A percentile compares a stretch with the other conserved stretches of the same genome.
Evolutionary conservation across 2,888 invertebrate genomes (phyloP).

Genomic region (Lepidonotus clava): DNA sequence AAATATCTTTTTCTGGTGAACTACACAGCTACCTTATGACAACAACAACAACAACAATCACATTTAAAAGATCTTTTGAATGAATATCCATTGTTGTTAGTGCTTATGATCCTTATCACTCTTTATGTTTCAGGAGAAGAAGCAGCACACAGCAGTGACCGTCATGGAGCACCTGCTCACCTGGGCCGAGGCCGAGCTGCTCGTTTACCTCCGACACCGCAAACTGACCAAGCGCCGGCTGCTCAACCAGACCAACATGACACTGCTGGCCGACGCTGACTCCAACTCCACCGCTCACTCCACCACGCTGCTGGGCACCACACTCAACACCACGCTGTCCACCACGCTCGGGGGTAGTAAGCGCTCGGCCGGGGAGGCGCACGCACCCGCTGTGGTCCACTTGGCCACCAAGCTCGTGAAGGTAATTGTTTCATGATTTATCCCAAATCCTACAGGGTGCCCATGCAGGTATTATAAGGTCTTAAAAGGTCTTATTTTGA

Average conservation of each 20-base stretch:
- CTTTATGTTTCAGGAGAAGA: conserved; percentile 64
- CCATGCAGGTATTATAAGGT: too few relatives aligned
- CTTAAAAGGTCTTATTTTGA: too few relatives aligned
- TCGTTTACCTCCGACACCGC: conserved; percentile 59
- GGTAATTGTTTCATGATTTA: too few relatives aligned
- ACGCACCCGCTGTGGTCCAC: not conserved
- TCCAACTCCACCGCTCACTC: not conserved
- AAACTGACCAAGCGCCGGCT: not conserved
- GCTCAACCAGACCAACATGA: conserved; percentile 55
- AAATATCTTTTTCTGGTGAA: too few relatives aligned
- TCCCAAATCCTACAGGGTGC: too few relatives aligned
- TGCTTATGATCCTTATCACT: not conserved
- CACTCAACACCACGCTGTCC: not conserved
- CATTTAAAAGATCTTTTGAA: too few relatives aligned
- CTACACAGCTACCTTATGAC: not conserved
- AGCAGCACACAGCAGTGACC: conserved; percentile 56
- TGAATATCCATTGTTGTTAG: not conserved
- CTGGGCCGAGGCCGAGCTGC: conserved; percentile 65
- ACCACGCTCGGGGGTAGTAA: conserved; percentile 22
- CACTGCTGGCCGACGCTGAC: conserved; percentile 4
- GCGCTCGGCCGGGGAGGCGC: conserved; percentile 32
- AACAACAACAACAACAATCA: not conserved
- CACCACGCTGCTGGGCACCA: not conserved
- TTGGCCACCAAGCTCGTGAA: not conserved
- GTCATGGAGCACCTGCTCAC: conserved; percentile 62